Base-by-base conservation (phyloP, 1,140 invertebrate species). In the Caenorhabditis briggsae region DNA sequence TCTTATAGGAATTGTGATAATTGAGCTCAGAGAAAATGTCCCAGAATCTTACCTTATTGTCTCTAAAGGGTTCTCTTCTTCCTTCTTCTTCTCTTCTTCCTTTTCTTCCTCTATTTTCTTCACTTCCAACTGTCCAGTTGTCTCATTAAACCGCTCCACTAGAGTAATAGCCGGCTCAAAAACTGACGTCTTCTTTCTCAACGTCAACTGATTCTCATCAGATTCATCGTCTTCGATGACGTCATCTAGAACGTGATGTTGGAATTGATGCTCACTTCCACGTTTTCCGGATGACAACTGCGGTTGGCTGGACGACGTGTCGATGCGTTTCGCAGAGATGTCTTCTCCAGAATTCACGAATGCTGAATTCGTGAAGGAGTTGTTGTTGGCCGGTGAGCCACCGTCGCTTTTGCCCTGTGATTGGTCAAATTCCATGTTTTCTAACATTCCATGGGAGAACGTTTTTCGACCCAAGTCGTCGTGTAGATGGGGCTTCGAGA, bases 161-260 rank as follows among this genome's bases (percentile, higher is more conserved):
- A 78, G 23, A 5, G 70, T 78, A 14, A 78, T 78, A n/a, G 70
- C 70, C n/a, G 70, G 70, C 9, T 78, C 46, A n/a, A 78, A 23
- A 50, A 78, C 70, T 18, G 70, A 78, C 8, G 70, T 25, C 46
- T 78, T 78, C 70, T 78, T 78, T 46, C 70, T 46, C n/a, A 78
- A 25, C 70, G 70, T 78, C 14, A 78, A 11, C 14, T 86, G 82
- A 46, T 46, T 83, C 82, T 59, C 85, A 50, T 86, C 85, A 16
- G 55, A 50, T 56, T 86, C 85, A n/a, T 86, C 82, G 48, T 70
- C 85, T 74, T 86, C 85, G 23, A 82, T n/a, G 12, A 86, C 85
- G 82, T 86, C 59, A 16, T 86, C 85, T 3, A 86, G 78, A 5
- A 86, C 78, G 48, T 86, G 85, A 70, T 86, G 85, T 64, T 61